Base-by-base conservation (phyloP, 2,113 vertebrate species). In the Stomatorhinus ivindoensis region DNA sequence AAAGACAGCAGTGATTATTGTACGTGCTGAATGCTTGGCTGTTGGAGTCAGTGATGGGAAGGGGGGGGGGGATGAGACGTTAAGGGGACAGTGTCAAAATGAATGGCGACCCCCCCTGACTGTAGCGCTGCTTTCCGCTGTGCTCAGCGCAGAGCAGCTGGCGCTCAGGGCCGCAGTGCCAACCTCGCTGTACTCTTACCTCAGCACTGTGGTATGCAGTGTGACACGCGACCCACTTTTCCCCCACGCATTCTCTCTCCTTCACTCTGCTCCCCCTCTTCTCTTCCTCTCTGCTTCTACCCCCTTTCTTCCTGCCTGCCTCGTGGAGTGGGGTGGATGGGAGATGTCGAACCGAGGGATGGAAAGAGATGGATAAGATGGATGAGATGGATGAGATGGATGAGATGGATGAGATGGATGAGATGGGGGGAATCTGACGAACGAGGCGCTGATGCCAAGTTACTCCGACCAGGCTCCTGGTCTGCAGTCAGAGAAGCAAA, bases 171-270 rank as follows among this genome's bases (percentile, higher is more conserved):
- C 88, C 31, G 19, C n/a, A 31, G 15, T 69, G 47, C n/a, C 65
- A 27, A 7, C 82, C 44, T 46, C 44, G 2, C 46, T 69, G 17
- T 19, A 19, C 35, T 27, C 48, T 55, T 88, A 80, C 69, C 47
- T 80, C 88, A 88, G 13, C 11, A 8, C 31, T 53, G 47, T 82
- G 88, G 88, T n/a, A 88, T 88, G 88, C 69, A 19, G 44, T 1
- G 3, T 27, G 88, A 80, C 88, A 88, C 44, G 5, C 4, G 31
- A 3, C 3, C 69, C 47, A 48, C 88, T 80, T 88, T 80, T 51
- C 44, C 31, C 47, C 69, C 88, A 88, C 42, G 8, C 39, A n/a
- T 46, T 83, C 39, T 35, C 80, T 83, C 39, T 83, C 80, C 80
- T 39, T n/a, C 42, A 42, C 5, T 76, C 11, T 76, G 35, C 31